Evolutionary conservation across 2,797 vertebrate species (phyloP).

Genomic region (Nannoperca obscura): DNA sequence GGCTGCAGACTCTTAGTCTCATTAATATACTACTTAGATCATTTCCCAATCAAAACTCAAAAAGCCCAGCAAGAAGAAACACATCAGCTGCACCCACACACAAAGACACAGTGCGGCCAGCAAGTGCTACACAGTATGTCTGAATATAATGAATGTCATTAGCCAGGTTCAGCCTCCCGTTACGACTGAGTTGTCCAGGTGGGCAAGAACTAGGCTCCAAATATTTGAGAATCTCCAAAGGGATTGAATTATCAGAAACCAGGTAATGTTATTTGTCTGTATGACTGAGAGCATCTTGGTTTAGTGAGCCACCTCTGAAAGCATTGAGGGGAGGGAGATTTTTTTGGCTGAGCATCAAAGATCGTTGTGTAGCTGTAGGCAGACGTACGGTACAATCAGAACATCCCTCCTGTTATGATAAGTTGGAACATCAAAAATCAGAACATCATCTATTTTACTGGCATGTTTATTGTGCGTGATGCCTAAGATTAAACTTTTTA

Average conservation of each 20-base stretch:
- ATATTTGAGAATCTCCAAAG: slow-evolving; percentile 3
- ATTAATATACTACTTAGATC: neutral
- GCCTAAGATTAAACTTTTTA: neutral
- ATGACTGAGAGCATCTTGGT: neutral
- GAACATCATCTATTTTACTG: neutral
- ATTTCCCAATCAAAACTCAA: neutral
- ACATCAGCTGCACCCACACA: neutral
- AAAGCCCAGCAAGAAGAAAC: neutral
- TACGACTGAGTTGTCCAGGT: neutral
- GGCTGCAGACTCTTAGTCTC: neutral
- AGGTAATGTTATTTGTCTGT: neutral
- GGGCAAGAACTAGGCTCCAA: slow-evolving; percentile 1
- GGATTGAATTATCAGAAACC: slow-evolving; percentile 5
- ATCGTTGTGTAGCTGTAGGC: neutral
- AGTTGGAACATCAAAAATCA: slow-evolving; percentile 8
- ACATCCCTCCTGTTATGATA: neutral
- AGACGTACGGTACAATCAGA: neutral
- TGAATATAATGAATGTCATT: slow-evolving; percentile 11
- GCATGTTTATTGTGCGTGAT: neutral
- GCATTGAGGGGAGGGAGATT: neutral
- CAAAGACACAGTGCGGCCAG: neutral
- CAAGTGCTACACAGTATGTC: neutral
- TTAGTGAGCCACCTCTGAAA: neutral
- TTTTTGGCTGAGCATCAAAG: slow-evolving; percentile 32
- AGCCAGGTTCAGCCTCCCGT: neutral